phyloP scores from a whole-genome alignment of 1,140 invertebrate species.

The Semibalanus balanoides region DNA sequence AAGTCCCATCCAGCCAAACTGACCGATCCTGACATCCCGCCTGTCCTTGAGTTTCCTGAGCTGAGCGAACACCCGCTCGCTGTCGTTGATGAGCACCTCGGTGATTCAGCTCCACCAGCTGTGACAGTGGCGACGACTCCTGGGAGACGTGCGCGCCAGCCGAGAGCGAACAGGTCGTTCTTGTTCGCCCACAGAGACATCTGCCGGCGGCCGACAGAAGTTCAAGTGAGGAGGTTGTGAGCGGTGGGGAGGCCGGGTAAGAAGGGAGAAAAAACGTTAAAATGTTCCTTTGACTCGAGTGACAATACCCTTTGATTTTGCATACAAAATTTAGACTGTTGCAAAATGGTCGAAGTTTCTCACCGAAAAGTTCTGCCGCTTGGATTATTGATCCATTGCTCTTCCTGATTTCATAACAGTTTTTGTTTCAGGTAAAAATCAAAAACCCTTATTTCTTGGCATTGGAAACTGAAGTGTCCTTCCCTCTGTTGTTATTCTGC shows the following conservation, averaged over 20 bases:
- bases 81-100: slow-evolving; percentile 56
- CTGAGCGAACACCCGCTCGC: slow-evolving; percentile 38
- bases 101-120: slow-evolving; percentile 45
- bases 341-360: too few species aligned
- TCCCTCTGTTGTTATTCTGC: too few species aligned
- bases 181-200: slow-evolving; percentile 48
- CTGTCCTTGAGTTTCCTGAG: slow-evolving; percentile 20
- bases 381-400: too few species aligned
- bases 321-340: too few species aligned
- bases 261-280: background rate
- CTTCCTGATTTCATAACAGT: too few species aligned
- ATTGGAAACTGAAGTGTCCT: too few species aligned
- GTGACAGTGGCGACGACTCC: slow-evolving; percentile 41
- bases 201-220: slow-evolving; percentile 24
- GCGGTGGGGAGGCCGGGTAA: too few species aligned
- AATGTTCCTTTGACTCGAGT: background rate
- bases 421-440: too few species aligned
- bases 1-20: too few species aligned
- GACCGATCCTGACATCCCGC: slow-evolving; percentile 12
- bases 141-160: slow-evolving; percentile 44
- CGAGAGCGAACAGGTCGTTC: slow-evolving; percentile 78
- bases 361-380: too few species aligned
- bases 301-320: background rate
- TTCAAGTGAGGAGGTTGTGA: background rate
- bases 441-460: too few species aligned